Evolutionary conservation across 2,113 vertebrate species (phyloP).

Genomic region (Lampris incognitus): DNA sequence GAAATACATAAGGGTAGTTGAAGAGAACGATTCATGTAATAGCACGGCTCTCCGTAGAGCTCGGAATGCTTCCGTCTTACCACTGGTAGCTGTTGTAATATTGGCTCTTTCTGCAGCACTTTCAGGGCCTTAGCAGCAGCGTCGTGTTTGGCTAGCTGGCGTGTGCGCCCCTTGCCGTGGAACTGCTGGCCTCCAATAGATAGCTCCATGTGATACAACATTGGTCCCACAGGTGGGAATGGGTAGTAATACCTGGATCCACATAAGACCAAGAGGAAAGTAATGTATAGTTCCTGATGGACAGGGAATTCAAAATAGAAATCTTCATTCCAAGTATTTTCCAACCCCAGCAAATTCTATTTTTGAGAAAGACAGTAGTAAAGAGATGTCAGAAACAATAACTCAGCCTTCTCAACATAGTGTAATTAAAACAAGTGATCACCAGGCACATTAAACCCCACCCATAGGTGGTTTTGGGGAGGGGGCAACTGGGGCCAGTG

Average conservation of each 20-base stretch:
- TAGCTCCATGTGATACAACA: conserved; percentile 96
- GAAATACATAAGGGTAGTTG: too few relatives aligned
- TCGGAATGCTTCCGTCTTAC: conserved; percentile 71
- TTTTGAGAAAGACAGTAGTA: too few relatives aligned
- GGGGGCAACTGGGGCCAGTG: too few relatives aligned
- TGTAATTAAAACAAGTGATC: too few relatives aligned
- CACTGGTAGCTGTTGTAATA: conserved; percentile 88
- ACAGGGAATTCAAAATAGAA: too few relatives aligned
- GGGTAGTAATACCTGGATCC: conserved; percentile 95
- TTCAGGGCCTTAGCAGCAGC: conserved; percentile 94
- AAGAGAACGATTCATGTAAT: too few relatives aligned
- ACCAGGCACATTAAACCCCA: too few relatives aligned
- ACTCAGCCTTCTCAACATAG: background rate
- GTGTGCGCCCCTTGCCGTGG: conserved; percentile 94
- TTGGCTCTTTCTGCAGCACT: conserved; percentile 93
- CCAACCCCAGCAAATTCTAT: too few relatives aligned
- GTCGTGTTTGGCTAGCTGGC: conserved; percentile 95
- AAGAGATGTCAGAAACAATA: background rate
- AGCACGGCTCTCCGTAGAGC: too few relatives aligned
- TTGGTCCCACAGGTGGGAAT: conserved; percentile 92
- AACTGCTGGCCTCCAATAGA: conserved; percentile 97
- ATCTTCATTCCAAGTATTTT: too few relatives aligned
- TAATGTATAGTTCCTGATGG: background rate
- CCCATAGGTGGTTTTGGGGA: too few relatives aligned
- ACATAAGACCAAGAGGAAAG: conserved; percentile 4